A percentile compares a stretch with the other conserved stretches of the same genome.
phyloP scores from a whole-genome alignment of 2,888 invertebrate genomes.

The Tetragnatha montana region DNA sequence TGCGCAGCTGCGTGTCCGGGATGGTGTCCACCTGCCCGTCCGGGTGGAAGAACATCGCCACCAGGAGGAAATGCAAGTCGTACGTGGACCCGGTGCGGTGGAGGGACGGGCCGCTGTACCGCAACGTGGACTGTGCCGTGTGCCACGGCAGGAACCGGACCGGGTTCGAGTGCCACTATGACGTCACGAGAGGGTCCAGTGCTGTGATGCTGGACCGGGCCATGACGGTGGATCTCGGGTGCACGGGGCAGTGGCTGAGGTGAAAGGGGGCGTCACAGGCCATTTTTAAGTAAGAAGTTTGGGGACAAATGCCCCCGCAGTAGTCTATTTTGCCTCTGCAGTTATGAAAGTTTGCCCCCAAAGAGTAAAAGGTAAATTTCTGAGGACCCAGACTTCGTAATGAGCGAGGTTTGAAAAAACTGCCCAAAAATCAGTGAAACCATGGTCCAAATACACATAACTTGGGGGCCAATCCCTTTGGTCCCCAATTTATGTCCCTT shows the following conservation, averaged over 20 bases:
- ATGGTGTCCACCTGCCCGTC: conserved; percentile 53
- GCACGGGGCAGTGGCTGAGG: conserved; percentile 49
- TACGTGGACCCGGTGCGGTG: conserved; percentile 54
- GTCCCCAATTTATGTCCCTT: too few species aligned
- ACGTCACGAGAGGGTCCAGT: conserved; percentile 15
- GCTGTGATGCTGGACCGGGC: conserved; percentile 40
- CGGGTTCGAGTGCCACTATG: conserved; percentile 32
- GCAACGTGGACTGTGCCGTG: conserved; percentile 50
- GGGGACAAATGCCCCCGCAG: too few species aligned
- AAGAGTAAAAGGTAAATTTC: too few species aligned
- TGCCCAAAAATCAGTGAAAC: too few species aligned
- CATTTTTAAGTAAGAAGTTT: too few species aligned
- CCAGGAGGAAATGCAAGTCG: conserved; percentile 46
- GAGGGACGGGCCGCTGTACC: conserved; percentile 36
- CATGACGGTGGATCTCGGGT: conserved; percentile 33
- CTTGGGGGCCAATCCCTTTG: too few species aligned
- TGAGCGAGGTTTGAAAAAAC: too few species aligned
- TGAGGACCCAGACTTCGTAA: too few species aligned
- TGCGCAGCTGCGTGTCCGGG: conserved; percentile 18
- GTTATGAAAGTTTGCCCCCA: too few species aligned
- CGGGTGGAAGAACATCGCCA: conserved; percentile 39
- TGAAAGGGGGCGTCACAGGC: background rate
- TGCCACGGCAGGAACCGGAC: conserved; percentile 39
- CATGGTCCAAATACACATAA: too few species aligned
- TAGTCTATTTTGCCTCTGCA: too few species aligned